Base-by-base conservation (phyloP, 2,797 vertebrate species). In the Mormyrus hasselquistii region DNA sequence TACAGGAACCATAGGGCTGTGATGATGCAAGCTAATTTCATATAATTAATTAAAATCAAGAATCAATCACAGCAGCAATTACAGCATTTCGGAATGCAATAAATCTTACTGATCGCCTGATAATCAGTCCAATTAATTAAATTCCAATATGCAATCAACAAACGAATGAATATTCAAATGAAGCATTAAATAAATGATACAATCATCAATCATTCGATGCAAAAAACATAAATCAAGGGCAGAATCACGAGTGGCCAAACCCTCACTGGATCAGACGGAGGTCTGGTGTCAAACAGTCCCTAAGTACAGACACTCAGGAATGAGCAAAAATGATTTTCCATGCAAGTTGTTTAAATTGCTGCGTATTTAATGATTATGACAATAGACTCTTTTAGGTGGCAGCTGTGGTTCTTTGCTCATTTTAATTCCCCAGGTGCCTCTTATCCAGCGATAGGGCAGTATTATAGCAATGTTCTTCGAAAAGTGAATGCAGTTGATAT, bases 51-150 rank as follows among this genome's bases (percentile, higher is more conserved):
- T 85, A 49, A 52, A 86, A 86, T 86, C 22, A 86, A 55, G 22
- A 86, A 86, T 86, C 83, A 52, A 52, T 86, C 47, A 55, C 22
- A 1, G 12, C 25, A 55, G 83, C 49, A 86, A 86, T 52, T 53
- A 52, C 10, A 50, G 25, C 41, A 52, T 53, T 86, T 86, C 22
- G n/a, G 49, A 47, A 85, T 25, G 49, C 19, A 53, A 86, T 86
- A 50, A 86, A 86, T 52, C 83, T 79, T 79, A 52, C 83, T 49
- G 47, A 29, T 86, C 50, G 83, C 29, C 47, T 52, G 47, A 86
- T 86, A 85, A 52, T 85, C 83, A 86, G 83, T 52, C 49, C 83
- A 86, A 86, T 86, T 53, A 52, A 86, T 86, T 86, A 86, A 52
- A 52, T 86, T 52, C 47, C 47, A 55, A 84, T 84, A 49, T 47